A percentile compares a stretch with the other conserved stretches of the same genome.
phyloP scores from a whole-genome alignment of 92 coral and sea anemone species.

The Zoanthus solanderi region DNA sequence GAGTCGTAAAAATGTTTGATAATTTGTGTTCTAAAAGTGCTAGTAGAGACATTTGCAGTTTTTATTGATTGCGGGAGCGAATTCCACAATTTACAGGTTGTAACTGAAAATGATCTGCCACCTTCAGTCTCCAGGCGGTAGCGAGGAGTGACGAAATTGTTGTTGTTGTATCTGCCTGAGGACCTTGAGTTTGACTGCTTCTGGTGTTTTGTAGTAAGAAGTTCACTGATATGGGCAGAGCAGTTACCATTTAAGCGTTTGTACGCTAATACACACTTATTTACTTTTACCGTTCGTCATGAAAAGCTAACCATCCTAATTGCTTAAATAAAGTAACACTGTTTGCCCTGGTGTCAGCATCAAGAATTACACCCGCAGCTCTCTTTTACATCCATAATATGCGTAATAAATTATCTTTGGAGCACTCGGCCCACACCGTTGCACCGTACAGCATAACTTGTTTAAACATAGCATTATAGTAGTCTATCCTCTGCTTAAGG shows the following conservation, averaged over 20 bases:
- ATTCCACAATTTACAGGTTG: no score
- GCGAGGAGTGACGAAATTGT: no score
- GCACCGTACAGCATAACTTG: slow-evolving; percentile 35
- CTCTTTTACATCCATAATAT: slow-evolving; percentile 21
- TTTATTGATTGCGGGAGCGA: no score
- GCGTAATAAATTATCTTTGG: slow-evolving; percentile 8
- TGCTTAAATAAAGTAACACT: slow-evolving; percentile 2
- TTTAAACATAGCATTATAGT: slow-evolving; percentile 47
- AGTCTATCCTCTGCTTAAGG: slow-evolving; percentile 56
- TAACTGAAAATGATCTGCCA: no score
- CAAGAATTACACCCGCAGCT: slow-evolving; percentile 17
- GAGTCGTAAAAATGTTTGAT: neutral
- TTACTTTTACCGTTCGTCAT: slow-evolving; percentile 43
- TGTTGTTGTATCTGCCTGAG: slow-evolving; percentile 1
- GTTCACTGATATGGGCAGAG: neutral
- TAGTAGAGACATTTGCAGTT: no score
- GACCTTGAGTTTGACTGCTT: no score
- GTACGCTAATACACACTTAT: slow-evolving; percentile 60
- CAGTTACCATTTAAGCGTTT: slow-evolving; percentile 28
- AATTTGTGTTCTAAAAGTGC: no score
- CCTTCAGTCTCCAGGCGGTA: no score
- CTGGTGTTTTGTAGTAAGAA: slow-evolving; percentile 13
- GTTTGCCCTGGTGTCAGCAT: slow-evolving; percentile 38
- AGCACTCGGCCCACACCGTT: neutral
- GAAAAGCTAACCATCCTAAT: slow-evolving; percentile 59